Conservation (phyloP, 2,888 invertebrate species). For the Mythimna pallens region DNA sequence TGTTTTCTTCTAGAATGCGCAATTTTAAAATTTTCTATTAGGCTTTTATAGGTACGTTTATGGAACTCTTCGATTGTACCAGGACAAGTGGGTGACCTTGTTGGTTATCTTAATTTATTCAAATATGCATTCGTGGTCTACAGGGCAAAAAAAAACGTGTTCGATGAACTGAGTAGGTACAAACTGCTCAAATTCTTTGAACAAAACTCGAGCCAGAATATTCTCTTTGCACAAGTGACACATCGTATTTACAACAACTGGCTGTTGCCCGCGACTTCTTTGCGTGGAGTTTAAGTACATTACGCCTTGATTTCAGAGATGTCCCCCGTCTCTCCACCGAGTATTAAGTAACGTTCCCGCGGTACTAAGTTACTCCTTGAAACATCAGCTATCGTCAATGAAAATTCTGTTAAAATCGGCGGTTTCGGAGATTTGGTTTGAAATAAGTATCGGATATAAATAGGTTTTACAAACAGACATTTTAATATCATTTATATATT, state of each 20-base stretch:
- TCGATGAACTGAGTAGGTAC: slow-evolving; percentile 15
- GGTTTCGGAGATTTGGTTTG: no score
- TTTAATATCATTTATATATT: not conserved
- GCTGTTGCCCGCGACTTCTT: no score
- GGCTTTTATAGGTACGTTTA: not conserved
- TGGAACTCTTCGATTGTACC: slow-evolving; percentile 19
- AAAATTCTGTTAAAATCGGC: no score
- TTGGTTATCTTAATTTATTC: slow-evolving; percentile 78
- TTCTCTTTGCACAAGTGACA: slow-evolving; percentile 26
- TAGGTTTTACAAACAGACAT: no score
- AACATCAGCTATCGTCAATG: no score
- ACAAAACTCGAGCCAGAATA: slow-evolving; percentile 10
- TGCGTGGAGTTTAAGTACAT: no score
- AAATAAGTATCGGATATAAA: no score
- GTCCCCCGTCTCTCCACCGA: no score
- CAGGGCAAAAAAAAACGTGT: slow-evolving; percentile 36
- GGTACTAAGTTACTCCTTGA: no score
- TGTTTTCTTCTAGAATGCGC: slow-evolving; percentile 11
- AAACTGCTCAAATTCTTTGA: slow-evolving; percentile 29
- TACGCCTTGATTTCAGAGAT: no score
- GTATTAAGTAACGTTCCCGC: no score
- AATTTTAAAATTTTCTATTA: not conserved
- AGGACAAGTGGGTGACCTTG: slow-evolving; percentile 71
- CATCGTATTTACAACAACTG: slow-evolving; percentile 9
- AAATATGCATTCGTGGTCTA: slow-evolving; percentile 63